Conservation (phyloP, 2,888 invertebrate genomes). For the Orthonychiurus folsomi region DNA sequence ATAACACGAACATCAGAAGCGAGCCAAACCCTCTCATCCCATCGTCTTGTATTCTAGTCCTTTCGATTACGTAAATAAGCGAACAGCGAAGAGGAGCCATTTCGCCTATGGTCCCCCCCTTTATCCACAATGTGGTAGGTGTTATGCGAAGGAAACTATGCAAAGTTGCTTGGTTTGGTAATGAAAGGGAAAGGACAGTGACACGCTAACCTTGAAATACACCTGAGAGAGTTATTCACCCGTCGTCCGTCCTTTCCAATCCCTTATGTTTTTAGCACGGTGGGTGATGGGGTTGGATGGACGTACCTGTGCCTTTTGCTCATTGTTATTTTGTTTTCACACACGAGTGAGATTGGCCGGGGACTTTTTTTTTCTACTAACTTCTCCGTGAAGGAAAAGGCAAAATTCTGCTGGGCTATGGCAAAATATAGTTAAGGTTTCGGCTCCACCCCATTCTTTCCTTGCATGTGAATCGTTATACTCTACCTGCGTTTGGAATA, state of each 20-base stretch:
- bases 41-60: background rate
- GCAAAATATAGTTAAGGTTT: no score
- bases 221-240: constrained; percentile 38
- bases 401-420: no score
- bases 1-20: no score
- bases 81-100: no score
- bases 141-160: background rate
- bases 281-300: no score
- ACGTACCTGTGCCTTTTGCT: no score
- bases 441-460: background rate
- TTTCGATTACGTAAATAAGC: background rate
- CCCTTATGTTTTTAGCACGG: background rate
- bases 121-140: background rate
- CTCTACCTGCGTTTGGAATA: background rate
- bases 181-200: constrained; percentile 26
- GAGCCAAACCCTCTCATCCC: no score
- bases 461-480: background rate
- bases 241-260: constrained; percentile 8
- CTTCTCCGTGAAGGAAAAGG: background rate
- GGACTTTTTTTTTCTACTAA: no score
- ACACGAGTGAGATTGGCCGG: background rate
- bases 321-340: background rate
- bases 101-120: no score
- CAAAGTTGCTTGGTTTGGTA: background rate
- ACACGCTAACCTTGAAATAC: constrained; percentile 41